Evolutionary conservation across 2,797 vertebrate species (phyloP), one percentile per base, ranked within the genome.

Genomic region (Glossophaga mutica): DNA sequence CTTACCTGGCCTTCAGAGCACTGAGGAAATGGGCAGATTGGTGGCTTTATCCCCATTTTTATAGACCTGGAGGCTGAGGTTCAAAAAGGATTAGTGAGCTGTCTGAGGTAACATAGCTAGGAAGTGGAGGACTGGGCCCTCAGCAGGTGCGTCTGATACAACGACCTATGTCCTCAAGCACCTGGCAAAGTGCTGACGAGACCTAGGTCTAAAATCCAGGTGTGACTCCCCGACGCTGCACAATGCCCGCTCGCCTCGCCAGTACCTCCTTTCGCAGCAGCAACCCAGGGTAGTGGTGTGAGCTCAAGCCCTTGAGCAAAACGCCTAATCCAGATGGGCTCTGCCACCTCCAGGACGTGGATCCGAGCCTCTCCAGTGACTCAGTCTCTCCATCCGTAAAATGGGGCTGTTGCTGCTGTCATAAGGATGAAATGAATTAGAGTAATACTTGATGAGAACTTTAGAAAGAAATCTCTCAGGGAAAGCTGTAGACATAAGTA

Each of bases 321-420:
- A 67, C 21, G n/a, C 57, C 67, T 32, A 11, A 65, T 82, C 65
- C 39, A 73, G 3, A 12, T 12, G 2, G 4, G 26, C 44, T 77
- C 24, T 55, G 37, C 50, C 37, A 9, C 65, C 34, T 93, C n/a
- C 24, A 42, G 26, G 24, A 62, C 2, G 0, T 0, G 6, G 59
- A 37, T 15, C 74, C 48, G 68, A n/a, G 16, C 9, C 87, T 39
- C 77, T 37, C 24, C 19, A 55, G 34, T 0, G 1, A 59, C 77
- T 92, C 82, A 0, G 26, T 91, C 92, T 74, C 85, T 46, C 81
- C 42, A 12, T 82, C 92, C 92, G 48, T 57, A 70, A 73, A 85
- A 70, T 29, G 57, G 84, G 50, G 62, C 42, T 44, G 91, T 24
- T 55, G 74, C 34, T 24, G 12, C 4, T 44, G 48, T 77, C 62